Conservation (phyloP, 2,797 vertebrate genomes). For the Anomalospiza imberbis region DNA sequence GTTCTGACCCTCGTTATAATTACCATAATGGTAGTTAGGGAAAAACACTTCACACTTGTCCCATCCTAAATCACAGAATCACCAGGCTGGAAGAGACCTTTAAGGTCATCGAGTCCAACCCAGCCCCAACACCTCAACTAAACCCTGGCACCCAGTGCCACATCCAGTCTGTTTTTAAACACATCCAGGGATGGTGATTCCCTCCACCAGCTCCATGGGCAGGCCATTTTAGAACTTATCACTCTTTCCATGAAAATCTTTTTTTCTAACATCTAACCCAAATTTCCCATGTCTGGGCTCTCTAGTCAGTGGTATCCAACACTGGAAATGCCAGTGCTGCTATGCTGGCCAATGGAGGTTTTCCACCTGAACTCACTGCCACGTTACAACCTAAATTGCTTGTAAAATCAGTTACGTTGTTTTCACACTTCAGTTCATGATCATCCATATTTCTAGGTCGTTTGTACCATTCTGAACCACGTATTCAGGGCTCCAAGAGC, state of each 20-base stretch:
- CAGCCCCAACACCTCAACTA: neutral
- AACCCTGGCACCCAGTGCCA: fast-evolving
- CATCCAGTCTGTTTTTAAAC: neutral
- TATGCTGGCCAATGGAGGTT: neutral
- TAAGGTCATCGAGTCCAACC: fast-evolving
- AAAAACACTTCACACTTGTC: neutral
- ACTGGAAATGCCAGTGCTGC: neutral
- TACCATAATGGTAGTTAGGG: fast-evolving
- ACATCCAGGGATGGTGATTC: neutral
- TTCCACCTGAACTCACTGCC: neutral
- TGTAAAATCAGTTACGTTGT: neutral
- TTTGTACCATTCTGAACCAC: neutral
- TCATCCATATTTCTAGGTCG: neutral
- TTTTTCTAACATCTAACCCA: neutral
- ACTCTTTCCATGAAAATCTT: neutral
- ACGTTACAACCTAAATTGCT: neutral
- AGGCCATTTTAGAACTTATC: neutral
- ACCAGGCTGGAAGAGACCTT: neutral
- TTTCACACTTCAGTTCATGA: neutral
- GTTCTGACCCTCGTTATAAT: fast-evolving
- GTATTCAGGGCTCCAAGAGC: neutral
- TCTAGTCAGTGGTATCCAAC: neutral
- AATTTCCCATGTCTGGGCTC: neutral
- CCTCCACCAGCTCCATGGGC: neutral
- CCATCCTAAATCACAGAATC: neutral